These are phyloP conservation scores for Iguana delicatissima DNA, from an alignment of 2,797 vertebrate species.

Conservation along the genomic window DNA sequence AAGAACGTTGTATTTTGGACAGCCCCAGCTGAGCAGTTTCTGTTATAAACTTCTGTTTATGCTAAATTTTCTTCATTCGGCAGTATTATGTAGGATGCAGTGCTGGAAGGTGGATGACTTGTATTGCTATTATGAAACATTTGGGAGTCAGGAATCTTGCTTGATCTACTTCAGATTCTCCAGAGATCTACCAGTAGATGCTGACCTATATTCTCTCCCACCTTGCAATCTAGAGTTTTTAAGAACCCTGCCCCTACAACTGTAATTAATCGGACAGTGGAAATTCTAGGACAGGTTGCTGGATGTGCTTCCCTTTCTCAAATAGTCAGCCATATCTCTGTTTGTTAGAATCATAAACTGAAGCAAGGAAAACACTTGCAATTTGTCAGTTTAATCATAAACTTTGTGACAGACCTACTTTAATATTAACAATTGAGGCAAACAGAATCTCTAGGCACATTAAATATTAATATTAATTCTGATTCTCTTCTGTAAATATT, in stretches of 20 bases:
- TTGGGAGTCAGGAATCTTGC: neutral
- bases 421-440: neutral
- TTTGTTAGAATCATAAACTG: neutral
- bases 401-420: neutral
- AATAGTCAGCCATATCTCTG: neutral
- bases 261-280: neutral
- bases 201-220: neutral
- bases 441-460: neutral
- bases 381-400: neutral
- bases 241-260: neutral
- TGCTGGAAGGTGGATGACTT: too few species aligned
- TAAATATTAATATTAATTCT: slow-evolving; percentile 5
- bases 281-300: neutral
- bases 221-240: neutral
- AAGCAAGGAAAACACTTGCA: neutral
- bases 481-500: neutral
- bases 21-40: too few species aligned
- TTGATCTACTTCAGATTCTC: neutral
- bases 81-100: neutral
- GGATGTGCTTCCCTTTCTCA: neutral
- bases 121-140: neutral
- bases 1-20: too few species aligned
- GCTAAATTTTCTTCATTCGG: neutral
- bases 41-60: neutral
- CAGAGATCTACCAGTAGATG: neutral